Percentiles rank a stretch among this genome's conserved stretches.
Evolutionary conservation across 2,888 invertebrate genomes (phyloP).

Genomic region (Argyra leucocephala): DNA sequence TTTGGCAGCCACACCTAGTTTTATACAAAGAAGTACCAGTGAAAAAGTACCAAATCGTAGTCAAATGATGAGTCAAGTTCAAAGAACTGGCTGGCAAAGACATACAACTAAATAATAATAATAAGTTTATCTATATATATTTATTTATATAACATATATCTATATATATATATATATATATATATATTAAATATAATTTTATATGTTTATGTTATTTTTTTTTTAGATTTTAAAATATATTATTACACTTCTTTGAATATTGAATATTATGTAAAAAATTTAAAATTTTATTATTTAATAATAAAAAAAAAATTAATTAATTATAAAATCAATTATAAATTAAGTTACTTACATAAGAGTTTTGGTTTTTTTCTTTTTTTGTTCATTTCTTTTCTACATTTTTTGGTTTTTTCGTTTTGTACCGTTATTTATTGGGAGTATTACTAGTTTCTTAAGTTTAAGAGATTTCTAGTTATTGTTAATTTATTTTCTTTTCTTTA

Average conservation of each 20-base stretch:
- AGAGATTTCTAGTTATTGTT: background rate
- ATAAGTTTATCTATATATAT: background rate
- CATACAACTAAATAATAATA: slow-evolving; percentile 68
- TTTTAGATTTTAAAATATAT: background rate
- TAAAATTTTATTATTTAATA: too few relatives aligned
- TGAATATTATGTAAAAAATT: background rate
- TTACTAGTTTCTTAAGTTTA: slow-evolving; percentile 8
- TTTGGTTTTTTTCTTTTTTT: background rate
- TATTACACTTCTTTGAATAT: background rate
- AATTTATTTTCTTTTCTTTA: slow-evolving; percentile 9
- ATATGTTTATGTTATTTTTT: background rate
- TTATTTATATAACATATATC: too few relatives aligned
- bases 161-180: background rate
- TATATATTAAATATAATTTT: background rate
- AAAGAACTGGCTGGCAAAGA: slow-evolving; percentile 72
- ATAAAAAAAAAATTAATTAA: too few relatives aligned
- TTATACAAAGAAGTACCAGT: slow-evolving; percentile 69
- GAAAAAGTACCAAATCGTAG: slow-evolving; percentile 78
- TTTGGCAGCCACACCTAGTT: slow-evolving; percentile 50
- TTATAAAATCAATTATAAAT: too few relatives aligned
- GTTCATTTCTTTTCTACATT: background rate
- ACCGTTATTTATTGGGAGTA: slow-evolving; percentile 4
- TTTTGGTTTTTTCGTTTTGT: background rate
- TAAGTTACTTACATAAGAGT: slow-evolving; percentile 1
- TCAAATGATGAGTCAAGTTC: slow-evolving; percentile 74